Conservation (phyloP, 2,797 vertebrate genomes). For the Rachycentron canadum region DNA sequence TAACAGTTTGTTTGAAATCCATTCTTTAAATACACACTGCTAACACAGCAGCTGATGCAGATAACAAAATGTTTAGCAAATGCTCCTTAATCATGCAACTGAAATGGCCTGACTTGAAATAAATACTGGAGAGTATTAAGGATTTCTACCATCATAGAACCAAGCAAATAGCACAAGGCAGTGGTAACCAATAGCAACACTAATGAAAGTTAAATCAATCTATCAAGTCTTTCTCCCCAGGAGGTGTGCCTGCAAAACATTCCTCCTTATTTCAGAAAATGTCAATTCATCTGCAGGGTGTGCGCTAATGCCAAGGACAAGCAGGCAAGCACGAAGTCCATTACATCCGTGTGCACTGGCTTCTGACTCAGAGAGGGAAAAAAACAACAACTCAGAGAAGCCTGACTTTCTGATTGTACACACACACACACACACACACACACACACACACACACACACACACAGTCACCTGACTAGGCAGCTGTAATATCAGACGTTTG, state of each 20-base stretch:
- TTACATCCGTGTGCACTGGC: conserved; percentile 55
- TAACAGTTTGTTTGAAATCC: too few species aligned
- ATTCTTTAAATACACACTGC: neutral
- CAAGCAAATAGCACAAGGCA: conserved; percentile 22
- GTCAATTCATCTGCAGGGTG: conserved; percentile 71
- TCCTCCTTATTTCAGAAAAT: conserved; percentile 76
- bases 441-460: too few species aligned
- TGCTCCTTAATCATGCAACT: too few species aligned
- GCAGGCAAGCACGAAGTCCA: conserved; percentile 75
- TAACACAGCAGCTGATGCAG: neutral
- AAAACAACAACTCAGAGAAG: conserved; percentile 27
- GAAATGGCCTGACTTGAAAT: conserved; percentile 13
- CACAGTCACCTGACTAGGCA: conserved; percentile 20
- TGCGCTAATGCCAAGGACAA: conserved; percentile 75
- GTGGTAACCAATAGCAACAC: conserved; percentile 49
- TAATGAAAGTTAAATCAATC: conserved; percentile 40
- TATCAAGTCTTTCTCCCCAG: conserved; percentile 56
- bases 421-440: conserved; percentile 37
- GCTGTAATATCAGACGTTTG: conserved; percentile 9
- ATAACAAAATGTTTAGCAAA: neutral
- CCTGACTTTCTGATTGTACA: conserved; percentile 29
- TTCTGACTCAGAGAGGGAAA: conserved; percentile 31
- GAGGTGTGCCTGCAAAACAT: conserved; percentile 68
- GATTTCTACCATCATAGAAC: conserved; percentile 28
- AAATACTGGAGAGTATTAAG: conserved; percentile 17